phyloP scores from a whole-genome alignment of 1,140 invertebrate species.

The Hyles euphorbiae region DNA sequence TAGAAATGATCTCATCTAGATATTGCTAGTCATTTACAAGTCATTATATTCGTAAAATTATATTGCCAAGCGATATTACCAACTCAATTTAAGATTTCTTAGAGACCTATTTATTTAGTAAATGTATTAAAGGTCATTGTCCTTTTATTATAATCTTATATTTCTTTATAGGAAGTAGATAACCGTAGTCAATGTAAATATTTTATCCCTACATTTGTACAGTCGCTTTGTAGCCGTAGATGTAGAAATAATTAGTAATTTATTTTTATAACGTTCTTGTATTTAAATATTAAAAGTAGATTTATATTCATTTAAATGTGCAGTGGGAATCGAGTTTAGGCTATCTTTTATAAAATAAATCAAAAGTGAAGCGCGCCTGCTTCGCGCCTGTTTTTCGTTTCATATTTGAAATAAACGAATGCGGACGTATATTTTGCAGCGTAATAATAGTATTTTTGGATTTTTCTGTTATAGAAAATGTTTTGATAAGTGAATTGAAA shows the following conservation, averaged over 20 bases:
- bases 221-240: conserved; percentile 2
- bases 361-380: neutral
- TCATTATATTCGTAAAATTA: conserved; percentile 25
- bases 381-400: neutral
- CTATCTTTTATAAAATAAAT: neutral
- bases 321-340: neutral
- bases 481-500: conserved; percentile 11
- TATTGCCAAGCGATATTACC: conserved; percentile 71
- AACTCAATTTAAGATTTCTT: conserved; percentile 34
- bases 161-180: too few species aligned
- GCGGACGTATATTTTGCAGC: neutral
- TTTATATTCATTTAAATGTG: conserved; percentile 2
- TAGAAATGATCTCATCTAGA: conserved; percentile 30
- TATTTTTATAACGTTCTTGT: conserved; percentile 9
- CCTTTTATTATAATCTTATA: neutral
- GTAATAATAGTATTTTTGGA: neutral
- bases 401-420: too few species aligned
- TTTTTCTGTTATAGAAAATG: neutral
- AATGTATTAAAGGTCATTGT: neutral
- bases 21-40: conserved; percentile 28
- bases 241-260: conserved; percentile 5
- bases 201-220: neutral
- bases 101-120: conserved; percentile 3
- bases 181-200: neutral
- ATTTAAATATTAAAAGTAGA: conserved; percentile 1